Evolutionary conservation across 1,140 invertebrate genomes (phyloP), one percentile per base, ranked within the genome.

Genomic region (Pinna nobilis): DNA sequence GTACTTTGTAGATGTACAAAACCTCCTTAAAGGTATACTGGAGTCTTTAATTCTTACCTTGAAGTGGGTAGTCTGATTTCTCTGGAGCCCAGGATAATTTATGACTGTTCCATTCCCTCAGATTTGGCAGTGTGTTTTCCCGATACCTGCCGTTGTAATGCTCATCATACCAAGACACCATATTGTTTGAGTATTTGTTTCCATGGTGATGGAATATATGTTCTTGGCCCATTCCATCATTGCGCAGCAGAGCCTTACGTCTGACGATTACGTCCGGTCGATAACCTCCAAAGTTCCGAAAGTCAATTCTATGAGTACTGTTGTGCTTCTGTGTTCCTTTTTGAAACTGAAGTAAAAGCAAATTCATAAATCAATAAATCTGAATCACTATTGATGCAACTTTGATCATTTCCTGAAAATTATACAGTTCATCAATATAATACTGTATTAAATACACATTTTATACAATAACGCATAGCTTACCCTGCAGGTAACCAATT

Each of bases 91-190:
- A 87, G 9, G 83, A 75, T 1, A 86, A 51, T 44, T 78, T 66
- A 59, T 84, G 75, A 60, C 82, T 67, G 55, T 87, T 82, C 84
- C 84, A 88, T 15, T 78, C 67, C 35, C 86, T 51, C 3, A 84
- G 71, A 9, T 71, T 50, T 11, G 84, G 84, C 9, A 87, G 53
- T 13, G 66, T 59, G 28, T 86, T 84, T 49, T 85, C 82, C n/a
- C 65, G 37, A 77, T 78, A 84, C 61, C 87, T 69, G 0, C 83
- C 81, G 70, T 88, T 88, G 55, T 83, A 88, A 51, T 85, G 70
- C 57, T 88, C 87, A 78, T 88, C 87, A 71, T 88, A 88, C 83
- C 83, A 82, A 1, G 86, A 83, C 32, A 88, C 79, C 77, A 83
- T 79, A 70, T 87, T 87, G 65, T 84, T 84, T 9, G 80, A 78